Conservation (phyloP, 92 coral and sea anemone genomes). For the Umimayanthus kanabou region DNA sequence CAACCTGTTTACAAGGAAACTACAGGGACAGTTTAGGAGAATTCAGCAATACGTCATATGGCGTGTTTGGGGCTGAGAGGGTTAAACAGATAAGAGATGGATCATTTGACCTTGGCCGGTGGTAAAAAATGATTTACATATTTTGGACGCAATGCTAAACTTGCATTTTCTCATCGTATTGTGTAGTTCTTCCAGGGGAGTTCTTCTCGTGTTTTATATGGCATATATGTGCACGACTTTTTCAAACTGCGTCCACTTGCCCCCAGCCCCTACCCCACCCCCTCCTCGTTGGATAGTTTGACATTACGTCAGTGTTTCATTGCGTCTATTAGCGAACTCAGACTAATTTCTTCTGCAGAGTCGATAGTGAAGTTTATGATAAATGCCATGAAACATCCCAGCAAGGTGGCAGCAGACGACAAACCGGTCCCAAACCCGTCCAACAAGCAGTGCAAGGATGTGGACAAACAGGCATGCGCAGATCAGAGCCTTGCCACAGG, state of each 20-base stretch:
- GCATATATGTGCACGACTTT: no score
- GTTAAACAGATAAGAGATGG: not conserved
- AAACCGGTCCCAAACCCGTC: not conserved
- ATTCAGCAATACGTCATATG: no score
- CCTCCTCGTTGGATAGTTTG: no score
- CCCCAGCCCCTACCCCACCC: not conserved
- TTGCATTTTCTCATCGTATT: no score
- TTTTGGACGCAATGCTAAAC: no score
- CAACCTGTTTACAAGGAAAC: no score
- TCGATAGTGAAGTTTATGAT: conserved; percentile 17
- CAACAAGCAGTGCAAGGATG: not conserved
- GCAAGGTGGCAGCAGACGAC: not conserved
- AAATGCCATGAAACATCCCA: not conserved
- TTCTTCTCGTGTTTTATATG: no score
- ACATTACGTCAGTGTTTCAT: not conserved
- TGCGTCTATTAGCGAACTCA: not conserved
- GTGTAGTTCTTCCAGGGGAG: no score
- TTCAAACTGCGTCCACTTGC: not conserved
- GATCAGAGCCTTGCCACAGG: conserved; percentile 21
- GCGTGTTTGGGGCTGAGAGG: no score
- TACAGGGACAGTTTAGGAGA: no score
- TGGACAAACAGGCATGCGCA: conserved; percentile 33
- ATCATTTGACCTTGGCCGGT: no score
- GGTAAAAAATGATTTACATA: no score
- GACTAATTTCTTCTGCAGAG: not conserved